Evolutionary conservation across 1,140 invertebrate species (phyloP).

Genomic region (Drosophila aff.): DNA sequence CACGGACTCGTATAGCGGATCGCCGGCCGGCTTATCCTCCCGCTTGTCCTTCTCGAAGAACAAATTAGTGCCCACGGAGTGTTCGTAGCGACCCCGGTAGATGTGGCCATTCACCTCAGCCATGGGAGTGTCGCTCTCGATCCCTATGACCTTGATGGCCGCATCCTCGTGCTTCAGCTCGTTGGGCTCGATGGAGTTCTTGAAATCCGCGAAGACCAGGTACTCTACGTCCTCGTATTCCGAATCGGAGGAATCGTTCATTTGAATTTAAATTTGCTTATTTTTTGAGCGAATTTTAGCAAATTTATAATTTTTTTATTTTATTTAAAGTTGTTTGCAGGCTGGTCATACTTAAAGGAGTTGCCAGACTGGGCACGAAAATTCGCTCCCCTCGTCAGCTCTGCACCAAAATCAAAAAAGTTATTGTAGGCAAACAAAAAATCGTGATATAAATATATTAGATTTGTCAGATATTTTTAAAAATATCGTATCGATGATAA

Average conservation of each 20-base stretch:
- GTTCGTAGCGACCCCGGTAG: conserved; percentile 85
- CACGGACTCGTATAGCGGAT: conserved; percentile 85
- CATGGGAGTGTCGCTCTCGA: conserved; percentile 86
- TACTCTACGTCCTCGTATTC: conserved; percentile 80
- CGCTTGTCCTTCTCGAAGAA: conserved; percentile 86
- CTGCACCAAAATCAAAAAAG: no score
- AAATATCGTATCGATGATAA: no score
- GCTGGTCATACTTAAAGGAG: no score
- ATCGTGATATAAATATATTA: no score
- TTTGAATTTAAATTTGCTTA: neutral
- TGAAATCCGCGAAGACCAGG: conserved; percentile 80
- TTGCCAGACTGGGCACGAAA: no score
- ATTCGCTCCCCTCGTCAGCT: no score
- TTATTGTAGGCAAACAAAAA: no score
- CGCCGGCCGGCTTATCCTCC: conserved; percentile 73
- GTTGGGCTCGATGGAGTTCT: conserved; percentile 70
- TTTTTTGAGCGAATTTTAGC: no score
- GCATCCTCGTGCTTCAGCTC: conserved; percentile 67
- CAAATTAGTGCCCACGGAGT: conserved; percentile 86
- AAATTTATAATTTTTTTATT: no score
- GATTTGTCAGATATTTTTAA: no score
- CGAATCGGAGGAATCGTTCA: conserved; percentile 76
- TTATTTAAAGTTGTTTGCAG: no score
- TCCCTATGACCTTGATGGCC: conserved; percentile 85
- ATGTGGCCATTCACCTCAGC: conserved; percentile 87